phyloP scores from a whole-genome alignment of 1,140 invertebrate species.

The Zeugodacus cucurbitae region DNA sequence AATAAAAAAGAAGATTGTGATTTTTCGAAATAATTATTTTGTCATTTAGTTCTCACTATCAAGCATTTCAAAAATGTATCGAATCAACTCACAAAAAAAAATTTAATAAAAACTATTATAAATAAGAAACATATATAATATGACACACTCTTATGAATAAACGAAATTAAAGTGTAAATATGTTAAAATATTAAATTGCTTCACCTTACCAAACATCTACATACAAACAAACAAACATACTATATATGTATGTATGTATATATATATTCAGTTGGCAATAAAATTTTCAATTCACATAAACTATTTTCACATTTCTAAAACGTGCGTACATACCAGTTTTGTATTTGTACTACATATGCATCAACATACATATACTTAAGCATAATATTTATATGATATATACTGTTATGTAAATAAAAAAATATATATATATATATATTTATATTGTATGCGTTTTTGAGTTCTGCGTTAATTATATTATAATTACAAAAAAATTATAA shows the following conservation, averaged over 20 bases:
- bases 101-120: too few species aligned
- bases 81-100: too few species aligned
- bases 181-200: too few species aligned
- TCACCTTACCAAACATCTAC: neutral
- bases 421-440: neutral
- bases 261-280: neutral
- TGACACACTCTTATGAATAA: too few species aligned
- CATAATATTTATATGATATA: too few species aligned
- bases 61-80: too few species aligned
- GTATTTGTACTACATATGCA: neutral
- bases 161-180: too few species aligned
- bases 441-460: slow-evolving; percentile 20
- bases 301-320: neutral
- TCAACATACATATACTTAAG: neutral
- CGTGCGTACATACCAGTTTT: neutral
- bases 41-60: too few species aligned
- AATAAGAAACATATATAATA: too few species aligned
- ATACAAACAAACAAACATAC: neutral
- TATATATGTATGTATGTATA: neutral
- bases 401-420: neutral
- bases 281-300: neutral
- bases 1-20: too few species aligned
- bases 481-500: neutral
- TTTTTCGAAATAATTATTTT: too few species aligned
- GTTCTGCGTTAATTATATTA: slow-evolving; percentile 9